These are phyloP conservation scores for Hippopotamus amphibius DNA, from an alignment of 2,113 vertebrate genomes.

Conservation along the genomic window DNA sequence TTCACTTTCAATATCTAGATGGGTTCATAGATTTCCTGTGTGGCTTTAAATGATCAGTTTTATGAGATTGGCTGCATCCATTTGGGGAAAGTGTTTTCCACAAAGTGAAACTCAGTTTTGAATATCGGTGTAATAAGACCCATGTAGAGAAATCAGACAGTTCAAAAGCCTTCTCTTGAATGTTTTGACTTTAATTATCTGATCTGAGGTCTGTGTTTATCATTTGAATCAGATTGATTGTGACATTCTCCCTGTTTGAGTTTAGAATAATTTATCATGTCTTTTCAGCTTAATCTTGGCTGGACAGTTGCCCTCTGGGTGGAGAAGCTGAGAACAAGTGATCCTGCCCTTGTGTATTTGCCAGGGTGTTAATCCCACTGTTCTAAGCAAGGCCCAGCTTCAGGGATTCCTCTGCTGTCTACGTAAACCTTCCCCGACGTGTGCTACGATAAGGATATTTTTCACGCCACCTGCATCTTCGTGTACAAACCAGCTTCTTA, in stretches of 20 bases:
- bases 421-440: neutral
- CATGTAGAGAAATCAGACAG: neutral
- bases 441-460: neutral
- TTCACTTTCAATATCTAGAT: neutral
- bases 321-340: neutral
- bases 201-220: neutral
- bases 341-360: neutral
- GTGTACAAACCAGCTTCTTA: neutral
- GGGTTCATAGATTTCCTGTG: neutral
- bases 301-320: slow-evolving; percentile 30
- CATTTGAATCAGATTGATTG: slow-evolving; percentile 5
- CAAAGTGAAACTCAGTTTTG: slow-evolving; percentile 56
- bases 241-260: slow-evolving; percentile 6
- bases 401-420: neutral
- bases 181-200: slow-evolving; percentile 44
- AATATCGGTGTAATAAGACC: neutral
- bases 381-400: neutral
- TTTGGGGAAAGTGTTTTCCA: slow-evolving; percentile 1
- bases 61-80: neutral
- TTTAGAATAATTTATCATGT: slow-evolving; percentile 23
- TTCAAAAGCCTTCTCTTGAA: slow-evolving; percentile 27
- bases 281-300: slow-evolving; percentile 50
- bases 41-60: slow-evolving; percentile 28
- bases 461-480: neutral
- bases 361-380: neutral